Percentiles rank a stretch among this genome's conserved stretches.
Evolutionary conservation across 2,888 invertebrate genomes (phyloP).

Genomic region (Pimpla rufipes): DNA sequence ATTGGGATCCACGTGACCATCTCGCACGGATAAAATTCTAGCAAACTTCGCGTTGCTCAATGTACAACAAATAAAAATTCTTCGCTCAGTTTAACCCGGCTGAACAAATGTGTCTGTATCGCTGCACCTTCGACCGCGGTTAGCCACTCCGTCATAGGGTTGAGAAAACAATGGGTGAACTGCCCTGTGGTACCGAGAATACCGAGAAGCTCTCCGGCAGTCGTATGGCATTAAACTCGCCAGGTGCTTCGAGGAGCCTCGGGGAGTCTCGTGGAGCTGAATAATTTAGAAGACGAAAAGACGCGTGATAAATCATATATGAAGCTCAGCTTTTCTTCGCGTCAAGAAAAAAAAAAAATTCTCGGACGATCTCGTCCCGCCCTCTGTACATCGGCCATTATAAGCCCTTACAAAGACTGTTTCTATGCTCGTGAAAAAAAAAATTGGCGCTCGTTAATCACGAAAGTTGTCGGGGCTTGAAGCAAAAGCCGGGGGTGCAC

Average conservation of each 20-base stretch:
- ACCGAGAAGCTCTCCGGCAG: neutral
- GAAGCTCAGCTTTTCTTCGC: neutral
- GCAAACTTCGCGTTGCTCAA: constrained; percentile 5
- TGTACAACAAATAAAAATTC: constrained; percentile 18
- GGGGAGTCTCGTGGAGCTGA: neutral
- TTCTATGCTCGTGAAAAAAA: constrained; percentile 7
- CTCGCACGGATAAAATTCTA: too few relatives aligned
- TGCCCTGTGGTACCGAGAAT: neutral
- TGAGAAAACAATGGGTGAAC: constrained; percentile 34
- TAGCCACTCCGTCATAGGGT: constrained; percentile 27
- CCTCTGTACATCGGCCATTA: constrained; percentile 1
- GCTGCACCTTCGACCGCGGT: neutral
- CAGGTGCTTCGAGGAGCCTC: neutral
- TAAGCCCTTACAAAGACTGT: neutral
- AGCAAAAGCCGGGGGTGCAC: neutral
- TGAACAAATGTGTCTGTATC: neutral
- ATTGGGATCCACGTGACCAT: too few relatives aligned
- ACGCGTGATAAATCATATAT: constrained; percentile 29
- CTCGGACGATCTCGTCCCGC: neutral
- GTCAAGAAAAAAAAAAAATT: constrained; percentile 18
- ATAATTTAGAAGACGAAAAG: constrained; percentile 20
- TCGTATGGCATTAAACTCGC: neutral
- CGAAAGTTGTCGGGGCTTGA: constrained; percentile 38
- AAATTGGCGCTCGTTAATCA: constrained; percentile 50
- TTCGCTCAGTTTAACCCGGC: constrained; percentile 2